Evolutionary conservation across 1,140 invertebrate genomes (phyloP), one percentile per base, ranked within the genome.

Genomic region (Nebria ingens): DNA sequence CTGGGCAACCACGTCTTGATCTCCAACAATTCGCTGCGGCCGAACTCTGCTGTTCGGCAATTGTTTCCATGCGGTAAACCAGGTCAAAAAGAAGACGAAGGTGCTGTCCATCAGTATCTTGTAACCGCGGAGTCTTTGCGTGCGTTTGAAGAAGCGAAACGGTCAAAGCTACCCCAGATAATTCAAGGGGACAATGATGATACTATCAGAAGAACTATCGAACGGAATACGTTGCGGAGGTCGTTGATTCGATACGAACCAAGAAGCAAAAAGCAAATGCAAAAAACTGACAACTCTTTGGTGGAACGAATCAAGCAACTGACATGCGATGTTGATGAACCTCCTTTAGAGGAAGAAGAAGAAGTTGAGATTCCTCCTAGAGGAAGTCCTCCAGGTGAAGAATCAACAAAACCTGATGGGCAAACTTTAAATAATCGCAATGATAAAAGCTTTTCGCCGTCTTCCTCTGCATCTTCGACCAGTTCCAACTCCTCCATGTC

Each of bases 261-360:
- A 69, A 73, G 58, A 66, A 75, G 69, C 22, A 77, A 76, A 66
- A 77, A 77, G 58, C 68, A 63, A 15, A 65, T 69, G 51, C 71
- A 72, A 57, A 79, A 78, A 64, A 77, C 74, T 50, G 77, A 80
- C 59, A 79, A 79, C 55, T 87, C 86, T 0, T 66, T 91, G 13
- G 84, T 87, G 20, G 89, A 91, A 60, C 76, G 86, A 49, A 90
- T 91, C 55, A 81, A 85, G 40, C 82, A 87, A 60, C 69, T 91
- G 15, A 91, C 87, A 0, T 90, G 87, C 65, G 84, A 88, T 58
- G 83, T 89, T 45, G 85, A 87, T 53, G 85, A 68, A 1, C 61
- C 60, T 2, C 63, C 63, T 1, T 68, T 71, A 6, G 59, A 58
- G 20, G 60, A 59, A 50, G 57, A 61, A 34, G 62, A 66, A 38